A percentile compares a stretch with the other conserved stretches of the same genome.
phyloP scores from a whole-genome alignment of 1,140 invertebrate species.

The Zaprionus nigranus region DNA sequence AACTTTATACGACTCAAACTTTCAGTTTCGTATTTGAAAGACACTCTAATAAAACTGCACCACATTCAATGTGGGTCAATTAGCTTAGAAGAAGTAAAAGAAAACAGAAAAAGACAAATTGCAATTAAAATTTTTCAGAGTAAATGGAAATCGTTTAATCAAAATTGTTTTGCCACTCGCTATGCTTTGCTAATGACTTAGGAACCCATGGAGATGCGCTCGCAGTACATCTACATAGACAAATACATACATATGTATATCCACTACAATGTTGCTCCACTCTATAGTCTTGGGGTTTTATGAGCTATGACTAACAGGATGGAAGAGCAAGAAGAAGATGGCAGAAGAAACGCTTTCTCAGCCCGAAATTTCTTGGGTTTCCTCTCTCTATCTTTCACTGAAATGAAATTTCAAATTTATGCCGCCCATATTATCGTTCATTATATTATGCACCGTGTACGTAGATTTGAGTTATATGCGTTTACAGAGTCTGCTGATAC shows the following conservation, averaged over 20 bases:
- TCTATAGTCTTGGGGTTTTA: constrained; percentile 3
- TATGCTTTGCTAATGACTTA: background rate
- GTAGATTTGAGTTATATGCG: background rate
- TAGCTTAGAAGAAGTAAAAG: background rate
- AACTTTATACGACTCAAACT: background rate
- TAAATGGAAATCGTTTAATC: constrained; percentile 4
- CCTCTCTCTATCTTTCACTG: constrained; percentile 40
- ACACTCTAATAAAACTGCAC: background rate
- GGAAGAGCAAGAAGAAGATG: background rate
- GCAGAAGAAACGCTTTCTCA: constrained; percentile 18
- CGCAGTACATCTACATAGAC: background rate
- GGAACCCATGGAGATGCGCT: background rate
- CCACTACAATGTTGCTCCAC: background rate
- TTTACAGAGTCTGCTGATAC: background rate
- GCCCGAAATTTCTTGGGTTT: constrained; percentile 35
- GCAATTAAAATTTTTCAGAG: constrained; percentile 12
- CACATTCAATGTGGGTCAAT: background rate
- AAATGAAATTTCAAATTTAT: constrained; percentile 43
- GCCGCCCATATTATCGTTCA: constrained; percentile 67
- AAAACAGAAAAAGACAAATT: background rate
- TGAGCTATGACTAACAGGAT: constrained; percentile 19
- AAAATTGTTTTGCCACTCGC: constrained; percentile 1
- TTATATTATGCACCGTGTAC: constrained; percentile 59
- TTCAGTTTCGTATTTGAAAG: background rate
- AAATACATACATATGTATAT: background rate